These are phyloP conservation scores for Ladona fulva DNA, from an alignment of 1,140 invertebrate species.

Conservation along the genomic window DNA sequence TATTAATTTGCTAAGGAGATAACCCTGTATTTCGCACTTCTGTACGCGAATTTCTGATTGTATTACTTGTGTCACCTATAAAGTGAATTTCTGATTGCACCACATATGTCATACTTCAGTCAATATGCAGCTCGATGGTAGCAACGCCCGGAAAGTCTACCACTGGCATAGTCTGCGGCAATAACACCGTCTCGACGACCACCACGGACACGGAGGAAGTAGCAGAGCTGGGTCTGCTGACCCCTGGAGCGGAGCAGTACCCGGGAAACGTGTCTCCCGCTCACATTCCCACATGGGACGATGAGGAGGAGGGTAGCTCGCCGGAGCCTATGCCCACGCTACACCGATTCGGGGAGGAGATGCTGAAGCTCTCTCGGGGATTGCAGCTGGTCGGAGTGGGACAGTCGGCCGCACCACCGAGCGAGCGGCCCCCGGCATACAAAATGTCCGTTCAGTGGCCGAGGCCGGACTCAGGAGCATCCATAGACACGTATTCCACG, in stretches of 20 bases:
- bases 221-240: slow-evolving; percentile 57
- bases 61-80: no score
- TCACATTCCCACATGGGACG: not conserved
- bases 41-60: no score
- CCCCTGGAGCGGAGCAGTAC: slow-evolving; percentile 60
- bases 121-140: not conserved
- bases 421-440: no score
- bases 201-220: slow-evolving; percentile 74
- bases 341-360: slow-evolving; percentile 72
- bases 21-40: no score
- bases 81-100: no score
- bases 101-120: no score
- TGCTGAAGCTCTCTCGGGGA: slow-evolving; percentile 66
- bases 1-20: no score
- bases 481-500: no score
- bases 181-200: slow-evolving; percentile 53
- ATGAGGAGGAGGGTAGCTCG: slow-evolving; percentile 35
- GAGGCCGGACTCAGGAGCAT: no score
- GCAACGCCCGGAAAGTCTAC: not conserved
- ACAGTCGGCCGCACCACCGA: no score
- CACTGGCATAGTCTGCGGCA: slow-evolving; percentile 29
- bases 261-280: not conserved
- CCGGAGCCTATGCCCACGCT: slow-evolving; percentile 70
- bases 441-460: no score
- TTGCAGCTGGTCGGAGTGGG: slow-evolving; percentile 30